Evolutionary conservation across 2,797 vertebrate genomes (phyloP).

Genomic region (Lateolabrax maculatus): DNA sequence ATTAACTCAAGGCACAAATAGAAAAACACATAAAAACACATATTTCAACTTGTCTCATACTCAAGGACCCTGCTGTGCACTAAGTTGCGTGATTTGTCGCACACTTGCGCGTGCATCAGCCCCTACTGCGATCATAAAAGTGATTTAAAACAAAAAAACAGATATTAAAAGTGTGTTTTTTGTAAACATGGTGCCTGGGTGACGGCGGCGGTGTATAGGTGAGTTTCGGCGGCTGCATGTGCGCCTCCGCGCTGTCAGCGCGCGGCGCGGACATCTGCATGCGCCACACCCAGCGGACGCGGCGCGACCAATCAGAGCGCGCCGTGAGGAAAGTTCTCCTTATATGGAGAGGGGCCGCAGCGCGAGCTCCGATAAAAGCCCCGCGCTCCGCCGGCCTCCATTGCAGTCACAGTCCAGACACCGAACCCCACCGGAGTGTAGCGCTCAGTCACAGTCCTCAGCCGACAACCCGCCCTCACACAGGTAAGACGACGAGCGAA

Average conservation of each 20-base stretch:
- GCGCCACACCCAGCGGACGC: slow-evolving; percentile 84
- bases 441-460: slow-evolving; percentile 13
- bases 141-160: not conserved
- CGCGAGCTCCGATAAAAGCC: slow-evolving; percentile 86
- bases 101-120: not conserved
- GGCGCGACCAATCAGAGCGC: slow-evolving; percentile 86
- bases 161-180: not conserved
- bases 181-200: too few species aligned
- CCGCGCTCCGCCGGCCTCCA: slow-evolving; percentile 37
- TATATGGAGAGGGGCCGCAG: slow-evolving; percentile 94
- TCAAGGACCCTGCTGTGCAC: not conserved
- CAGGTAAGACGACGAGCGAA: slow-evolving; percentile 73
- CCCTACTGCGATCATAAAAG: not conserved
- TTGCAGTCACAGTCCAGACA: slow-evolving; percentile 70
- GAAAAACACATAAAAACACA: not conserved
- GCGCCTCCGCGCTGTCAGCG: slow-evolving; percentile 30
- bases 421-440: slow-evolving; percentile 5
- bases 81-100: not conserved
- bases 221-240: slow-evolving; percentile 8
- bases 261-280: slow-evolving; percentile 72
- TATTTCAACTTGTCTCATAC: not conserved
- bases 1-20: not conserved
- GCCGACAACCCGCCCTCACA: slow-evolving; percentile 64
- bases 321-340: slow-evolving; percentile 93
- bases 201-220: slow-evolving; percentile 4